Conservation (phyloP, 2,888 invertebrate genomes). For the Drosophila paranaensis region DNA sequence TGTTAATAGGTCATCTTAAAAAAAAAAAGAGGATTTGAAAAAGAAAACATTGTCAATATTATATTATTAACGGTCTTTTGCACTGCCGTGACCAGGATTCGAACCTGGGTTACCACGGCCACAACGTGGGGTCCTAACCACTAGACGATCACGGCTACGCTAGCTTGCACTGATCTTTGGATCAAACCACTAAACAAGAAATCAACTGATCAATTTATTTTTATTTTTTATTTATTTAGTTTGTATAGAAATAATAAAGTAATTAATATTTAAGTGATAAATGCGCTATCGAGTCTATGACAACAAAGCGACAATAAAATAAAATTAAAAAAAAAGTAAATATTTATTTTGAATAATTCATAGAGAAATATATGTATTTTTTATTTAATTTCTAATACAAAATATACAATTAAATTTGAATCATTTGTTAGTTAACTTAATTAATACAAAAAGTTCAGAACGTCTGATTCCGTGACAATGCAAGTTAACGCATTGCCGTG, state of each 20-base stretch:
- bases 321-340: no score
- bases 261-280: not conserved
- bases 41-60: no score
- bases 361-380: slow-evolving; percentile 6
- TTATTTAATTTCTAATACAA: no score
- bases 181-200: slow-evolving; percentile 18
- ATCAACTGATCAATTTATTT: not conserved
- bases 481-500: slow-evolving; percentile 68
- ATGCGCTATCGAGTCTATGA: no score
- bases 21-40: no score
- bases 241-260: no score
- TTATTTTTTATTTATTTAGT: no score
- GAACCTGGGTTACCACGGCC: slow-evolving; percentile 71
- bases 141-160: slow-evolving; percentile 71
- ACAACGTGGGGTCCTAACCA: slow-evolving; percentile 74
- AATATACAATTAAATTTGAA: no score
- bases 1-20: no score
- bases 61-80: no score
- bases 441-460: not conserved
- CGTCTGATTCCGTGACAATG: slow-evolving; percentile 77
- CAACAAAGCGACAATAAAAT: no score
- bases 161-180: accelerated
- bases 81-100: slow-evolving; percentile 69
- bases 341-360: not conserved
- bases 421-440: no score